Conservation (phyloP, 2,888 invertebrate genomes). For the Microctonus aethiopoides region DNA sequence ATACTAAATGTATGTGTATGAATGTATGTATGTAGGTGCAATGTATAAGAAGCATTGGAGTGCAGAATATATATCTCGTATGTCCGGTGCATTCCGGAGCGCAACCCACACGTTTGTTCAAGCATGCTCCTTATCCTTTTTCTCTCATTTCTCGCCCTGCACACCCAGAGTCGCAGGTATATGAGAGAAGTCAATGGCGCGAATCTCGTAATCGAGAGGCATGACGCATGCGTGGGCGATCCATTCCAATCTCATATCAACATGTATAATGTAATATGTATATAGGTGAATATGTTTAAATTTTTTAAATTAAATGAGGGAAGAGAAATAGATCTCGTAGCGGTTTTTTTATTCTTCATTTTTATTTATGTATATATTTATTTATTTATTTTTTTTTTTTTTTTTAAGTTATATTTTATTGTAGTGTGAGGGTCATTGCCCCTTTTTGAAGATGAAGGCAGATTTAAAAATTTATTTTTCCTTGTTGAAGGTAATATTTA, state of each 20-base stretch:
- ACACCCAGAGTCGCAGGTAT: constrained; percentile 23
- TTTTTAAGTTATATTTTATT: no score
- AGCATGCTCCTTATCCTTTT: constrained; percentile 34
- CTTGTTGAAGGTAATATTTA: no score
- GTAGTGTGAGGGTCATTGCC: no score
- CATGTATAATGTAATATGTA: not conserved
- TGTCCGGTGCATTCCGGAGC: constrained; percentile 35
- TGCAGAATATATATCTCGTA: constrained; percentile 33
- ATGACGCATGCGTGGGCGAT: constrained; percentile 43
- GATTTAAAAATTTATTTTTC: no score
- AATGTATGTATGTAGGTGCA: not conserved
- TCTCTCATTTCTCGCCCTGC: constrained; percentile 14
- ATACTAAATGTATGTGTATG: constrained; percentile 10
- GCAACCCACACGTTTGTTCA: constrained; percentile 32
- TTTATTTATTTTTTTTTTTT: no score
- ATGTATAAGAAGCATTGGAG: constrained; percentile 16
- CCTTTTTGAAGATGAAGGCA: no score
- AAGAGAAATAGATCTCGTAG: no score
- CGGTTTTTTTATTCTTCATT: no score
- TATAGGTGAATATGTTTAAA: no score
- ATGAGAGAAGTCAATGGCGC: constrained; percentile 43
- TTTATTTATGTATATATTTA: no score
- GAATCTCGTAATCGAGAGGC: constrained; percentile 44
- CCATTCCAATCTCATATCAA: constrained; percentile 35
- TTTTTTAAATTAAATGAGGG: no score